These are phyloP conservation scores for Rhea americana DNA, from an alignment of 2,113 vertebrate species.

Conservation along the genomic window DNA sequence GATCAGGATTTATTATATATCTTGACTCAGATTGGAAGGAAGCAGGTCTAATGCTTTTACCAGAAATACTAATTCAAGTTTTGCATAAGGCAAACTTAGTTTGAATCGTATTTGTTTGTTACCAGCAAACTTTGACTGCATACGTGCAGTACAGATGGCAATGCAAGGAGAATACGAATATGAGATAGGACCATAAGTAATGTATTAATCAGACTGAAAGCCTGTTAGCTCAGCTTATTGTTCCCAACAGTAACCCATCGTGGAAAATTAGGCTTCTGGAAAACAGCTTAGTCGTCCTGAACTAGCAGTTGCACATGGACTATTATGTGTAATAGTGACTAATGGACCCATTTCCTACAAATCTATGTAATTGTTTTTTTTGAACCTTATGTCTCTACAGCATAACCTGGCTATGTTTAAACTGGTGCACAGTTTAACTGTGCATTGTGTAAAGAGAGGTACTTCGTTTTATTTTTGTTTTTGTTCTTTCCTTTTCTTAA, in stretches of 20 bases:
- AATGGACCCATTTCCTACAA: not conserved
- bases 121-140: not conserved
- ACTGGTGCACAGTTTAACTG: not conserved
- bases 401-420: not conserved
- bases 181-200: not conserved
- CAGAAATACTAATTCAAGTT: not conserved
- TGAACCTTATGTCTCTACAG: not conserved
- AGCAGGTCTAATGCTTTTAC: not conserved
- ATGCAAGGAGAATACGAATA: fast-evolving
- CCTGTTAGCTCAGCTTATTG: not conserved
- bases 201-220: not conserved
- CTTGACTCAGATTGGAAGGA: not conserved
- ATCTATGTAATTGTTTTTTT: not conserved
- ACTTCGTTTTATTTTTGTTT: no score
- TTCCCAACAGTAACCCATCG: not conserved
- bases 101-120: not conserved
- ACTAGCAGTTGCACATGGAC: not conserved
- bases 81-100: not conserved
- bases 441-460: not conserved
- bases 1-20: not conserved
- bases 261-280: not conserved
- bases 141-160: not conserved
- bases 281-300: not conserved
- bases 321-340: not conserved
- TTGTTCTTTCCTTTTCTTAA: no score